Conservation (phyloP, 2,888 invertebrate genomes). For the Villa cingulata region DNA sequence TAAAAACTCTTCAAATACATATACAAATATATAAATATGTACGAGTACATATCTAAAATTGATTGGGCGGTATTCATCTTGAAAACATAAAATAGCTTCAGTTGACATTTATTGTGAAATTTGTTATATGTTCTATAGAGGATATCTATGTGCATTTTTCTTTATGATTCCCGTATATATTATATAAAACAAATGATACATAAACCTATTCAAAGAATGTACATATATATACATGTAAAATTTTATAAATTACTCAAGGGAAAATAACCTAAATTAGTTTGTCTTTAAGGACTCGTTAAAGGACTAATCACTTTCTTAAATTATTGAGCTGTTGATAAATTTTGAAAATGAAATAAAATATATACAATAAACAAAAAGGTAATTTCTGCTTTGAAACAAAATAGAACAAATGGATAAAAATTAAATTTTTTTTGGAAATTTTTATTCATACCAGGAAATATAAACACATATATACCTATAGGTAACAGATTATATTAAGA, state of each 20-base stretch:
- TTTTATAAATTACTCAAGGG: no score
- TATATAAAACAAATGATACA: neutral
- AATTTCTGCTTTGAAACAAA: no score
- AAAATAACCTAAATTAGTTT: neutral
- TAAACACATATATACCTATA: no score
- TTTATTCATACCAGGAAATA: no score
- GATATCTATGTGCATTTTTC: no score
- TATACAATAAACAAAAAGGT: no score
- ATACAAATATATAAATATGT: neutral
- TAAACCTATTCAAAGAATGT: neutral
- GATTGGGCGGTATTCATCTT: constrained; percentile 8
- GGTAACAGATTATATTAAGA: no score
- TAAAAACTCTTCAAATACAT: no score
- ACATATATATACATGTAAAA: neutral
- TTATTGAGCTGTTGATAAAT: no score
- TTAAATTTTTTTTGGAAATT: no score
- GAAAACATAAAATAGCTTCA: neutral
- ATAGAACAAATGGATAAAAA: no score
- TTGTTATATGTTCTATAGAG: neutral
- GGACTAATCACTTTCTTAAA: neutral
- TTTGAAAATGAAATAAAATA: no score
- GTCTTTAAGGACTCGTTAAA: neutral
- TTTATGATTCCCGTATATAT: neutral
- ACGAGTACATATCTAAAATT: constrained; percentile 21
- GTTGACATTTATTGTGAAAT: constrained; percentile 9